These are phyloP conservation scores for Nezara viridula DNA, from an alignment of 2,888 invertebrate genomes.

Conservation along the genomic window DNA sequence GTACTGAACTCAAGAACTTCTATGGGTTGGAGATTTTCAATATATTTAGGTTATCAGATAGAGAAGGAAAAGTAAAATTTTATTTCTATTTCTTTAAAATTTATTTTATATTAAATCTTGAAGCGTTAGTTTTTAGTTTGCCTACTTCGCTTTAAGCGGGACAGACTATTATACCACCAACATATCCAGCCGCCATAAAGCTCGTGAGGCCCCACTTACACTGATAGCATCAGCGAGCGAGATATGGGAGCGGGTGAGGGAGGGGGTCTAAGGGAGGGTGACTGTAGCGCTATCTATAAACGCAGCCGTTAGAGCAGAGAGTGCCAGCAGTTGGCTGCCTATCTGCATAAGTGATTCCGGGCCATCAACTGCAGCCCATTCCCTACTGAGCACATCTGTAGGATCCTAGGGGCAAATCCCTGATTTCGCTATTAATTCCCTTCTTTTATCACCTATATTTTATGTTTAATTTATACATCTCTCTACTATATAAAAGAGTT, in stretches of 20 bases:
- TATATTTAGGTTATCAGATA: no score
- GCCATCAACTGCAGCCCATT: slow-evolving; percentile 7
- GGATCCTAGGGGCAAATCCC: background rate
- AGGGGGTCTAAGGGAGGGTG: background rate
- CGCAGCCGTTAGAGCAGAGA: slow-evolving; percentile 14
- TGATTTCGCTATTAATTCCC: background rate
- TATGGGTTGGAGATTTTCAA: no score
- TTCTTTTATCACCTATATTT: background rate
- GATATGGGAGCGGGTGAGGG: background rate
- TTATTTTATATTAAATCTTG: no score
- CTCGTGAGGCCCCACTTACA: background rate
- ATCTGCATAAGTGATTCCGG: slow-evolving; percentile 35
- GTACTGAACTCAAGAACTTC: no score
- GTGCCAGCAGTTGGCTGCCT: background rate
- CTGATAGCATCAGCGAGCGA: slow-evolving; percentile 10
- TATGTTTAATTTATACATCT: background rate
- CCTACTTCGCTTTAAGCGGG: background rate
- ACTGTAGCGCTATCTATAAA: slow-evolving; percentile 7
- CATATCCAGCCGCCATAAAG: background rate
- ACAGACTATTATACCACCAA: background rate
- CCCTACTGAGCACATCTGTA: background rate
- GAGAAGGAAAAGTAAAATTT: no score
- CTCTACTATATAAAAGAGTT: no score
- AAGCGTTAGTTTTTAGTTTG: no score
- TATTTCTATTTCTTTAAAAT: no score